Evolutionary conservation across 2,888 invertebrate genomes (phyloP), one percentile per base, ranked within the genome.

Genomic region (Ophion obscuratus): DNA sequence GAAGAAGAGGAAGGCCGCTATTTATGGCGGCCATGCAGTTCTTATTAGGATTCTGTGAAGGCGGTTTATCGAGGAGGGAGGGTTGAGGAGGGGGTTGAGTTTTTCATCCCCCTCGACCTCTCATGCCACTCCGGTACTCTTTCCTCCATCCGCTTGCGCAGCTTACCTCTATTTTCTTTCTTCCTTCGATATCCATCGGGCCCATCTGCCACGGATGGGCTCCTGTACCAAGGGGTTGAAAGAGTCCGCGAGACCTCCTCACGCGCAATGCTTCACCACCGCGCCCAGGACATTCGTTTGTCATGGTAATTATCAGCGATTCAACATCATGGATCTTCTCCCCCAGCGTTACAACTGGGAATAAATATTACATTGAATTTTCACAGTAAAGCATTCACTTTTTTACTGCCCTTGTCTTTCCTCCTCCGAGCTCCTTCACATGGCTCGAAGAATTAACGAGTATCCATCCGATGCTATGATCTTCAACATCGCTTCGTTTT

Each of bases 21-120:
- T 91, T 91, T 91, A 90, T 89, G 90, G 89, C 90, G 89, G 88
- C 87, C 88, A 87, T 90, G 89, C 88, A 88, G 88, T 89, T 90
- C 90, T 91, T 90, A 91, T 91, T 91, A 90, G 89, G 89, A 90
- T 89, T 90, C 89, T 88, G 88, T 81, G 87, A 87, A 89, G 88
- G 87, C 88, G 87, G 89, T 90, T 90, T 89, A 90, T 90, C 89
- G 89, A 67, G 70, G 36, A 53, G 57, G 88, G 70, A 70, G 53
- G 62, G 57, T 64, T 31, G 59, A 1, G 14, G 3, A 67, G 31
- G 76, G 79, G 83, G 81, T 78, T 73, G 68, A 84, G 85, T 70
- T 84, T 88, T 84, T 88, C 85, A 82, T 85, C 83, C 84, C 87
- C 74, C 64, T 88, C 85, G 27, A 53, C 53, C 62, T 61, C 67